A percentile compares a stretch with the other conserved stretches of the same genome.
Conservation (phyloP, 2,113 vertebrate species). For the Solea senegalensis region DNA sequence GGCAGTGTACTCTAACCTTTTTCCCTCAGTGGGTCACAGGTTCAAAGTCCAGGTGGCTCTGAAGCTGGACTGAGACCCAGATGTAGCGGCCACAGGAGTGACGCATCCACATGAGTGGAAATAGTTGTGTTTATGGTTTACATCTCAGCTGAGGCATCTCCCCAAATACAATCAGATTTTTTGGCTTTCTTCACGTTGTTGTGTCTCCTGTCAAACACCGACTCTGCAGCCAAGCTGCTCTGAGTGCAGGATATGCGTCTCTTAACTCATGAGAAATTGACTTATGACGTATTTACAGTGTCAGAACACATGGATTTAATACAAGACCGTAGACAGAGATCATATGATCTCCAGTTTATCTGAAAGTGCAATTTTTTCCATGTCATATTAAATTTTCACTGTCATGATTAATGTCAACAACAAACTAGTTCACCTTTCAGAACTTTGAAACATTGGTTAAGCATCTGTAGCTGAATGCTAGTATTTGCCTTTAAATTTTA, state of each 20-base stretch:
- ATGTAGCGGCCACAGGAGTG: background rate
- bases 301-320: constrained; percentile 21
- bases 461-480: no score
- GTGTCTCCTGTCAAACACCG: constrained; percentile 9
- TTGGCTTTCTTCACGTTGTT: constrained; percentile 14
- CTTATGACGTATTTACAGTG: background rate
- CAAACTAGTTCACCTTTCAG: no score
- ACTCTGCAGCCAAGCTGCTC: background rate
- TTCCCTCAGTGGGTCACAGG: constrained; percentile 25
- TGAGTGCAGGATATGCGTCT: background rate
- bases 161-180: constrained; percentile 21
- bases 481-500: no score
- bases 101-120: background rate
- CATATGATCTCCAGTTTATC: background rate
- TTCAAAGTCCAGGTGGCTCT: constrained; percentile 53
- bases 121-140: background rate
- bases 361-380: background rate
- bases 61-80: background rate
- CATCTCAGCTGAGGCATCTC: constrained; percentile 9
- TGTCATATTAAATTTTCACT: no score
- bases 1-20: constrained; percentile 37
- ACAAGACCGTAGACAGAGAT: background rate
- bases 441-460: no score
- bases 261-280: background rate
- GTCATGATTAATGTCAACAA: no score